Base-by-base conservation (phyloP, 2,113 vertebrate species). In the Variabilichromis moorii region DNA sequence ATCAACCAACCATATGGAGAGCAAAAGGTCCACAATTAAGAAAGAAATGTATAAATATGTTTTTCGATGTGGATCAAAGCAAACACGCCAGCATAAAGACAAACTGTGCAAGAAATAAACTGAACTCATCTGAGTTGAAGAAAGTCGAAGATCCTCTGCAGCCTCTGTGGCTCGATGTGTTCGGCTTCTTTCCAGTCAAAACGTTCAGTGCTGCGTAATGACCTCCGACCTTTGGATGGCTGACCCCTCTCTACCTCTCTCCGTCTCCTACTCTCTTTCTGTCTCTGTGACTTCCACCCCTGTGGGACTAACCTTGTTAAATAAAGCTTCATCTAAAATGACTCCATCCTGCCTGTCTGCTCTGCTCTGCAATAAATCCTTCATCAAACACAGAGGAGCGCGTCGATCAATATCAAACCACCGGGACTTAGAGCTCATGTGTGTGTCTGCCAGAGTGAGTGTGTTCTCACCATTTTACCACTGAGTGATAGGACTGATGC, bases 251-350 rank as follows among this genome's bases (percentile, higher is more conserved):
- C 1, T 5, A 40, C 1, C 12, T 76, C 42, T 45, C 47, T 28
- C 37, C 2, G 1, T 21, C 8, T 84, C 83, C 11, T 24, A 11
- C 66, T 50, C 5, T 51, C 45, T 50, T n/a, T 78, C 53, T 45
- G 35, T 37, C 8, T 21, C 11, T 31, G 68, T 50, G 88, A 80
- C 88, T 88, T 73, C 37, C 57, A 3, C 73, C 87, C 89, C 51
- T 16, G 68, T 7, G 84, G 83, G 86, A 87, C 45, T 83, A 76
- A 91, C 84, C 84, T 90, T 76, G 89, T 91, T 95, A 92, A 94
- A 92, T 92, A 92, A 92, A 91, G 92, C 92, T 89, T 89, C 82
- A 89, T 92, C 90, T 87, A 53, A 91, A 89, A 94, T 87, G 91
- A 91, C 86, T 92, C 55, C 90, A 89, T 89, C 89, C 86, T 76